Evolutionary conservation across 2,888 invertebrate species (phyloP).

Genomic region (Enchytraeus crypticus): DNA sequence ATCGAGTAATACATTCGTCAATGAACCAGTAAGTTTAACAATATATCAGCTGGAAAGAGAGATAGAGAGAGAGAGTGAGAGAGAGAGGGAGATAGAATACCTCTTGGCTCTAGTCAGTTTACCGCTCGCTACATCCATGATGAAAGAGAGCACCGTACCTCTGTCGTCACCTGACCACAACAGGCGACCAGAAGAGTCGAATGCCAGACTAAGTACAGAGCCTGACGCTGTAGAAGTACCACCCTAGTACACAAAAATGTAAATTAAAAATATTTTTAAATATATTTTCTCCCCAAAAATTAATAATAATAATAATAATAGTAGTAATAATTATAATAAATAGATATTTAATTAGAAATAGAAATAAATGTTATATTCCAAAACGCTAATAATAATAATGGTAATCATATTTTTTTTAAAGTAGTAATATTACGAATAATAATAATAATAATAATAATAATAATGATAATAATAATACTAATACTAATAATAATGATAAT

Average conservation of each 20-base stretch:
- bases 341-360: too few species aligned
- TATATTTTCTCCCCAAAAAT: too few species aligned
- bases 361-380: too few species aligned
- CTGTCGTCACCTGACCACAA: conserved; percentile 76
- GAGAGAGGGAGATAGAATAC: conserved; percentile 30
- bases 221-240: conserved; percentile 54
- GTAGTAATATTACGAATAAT: too few species aligned
- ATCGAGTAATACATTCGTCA: too few species aligned
- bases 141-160: conserved; percentile 64
- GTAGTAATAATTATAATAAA: too few species aligned
- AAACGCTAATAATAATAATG: too few species aligned
- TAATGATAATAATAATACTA: background rate
- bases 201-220: conserved; percentile 60
- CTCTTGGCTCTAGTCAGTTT: conserved; percentile 62
- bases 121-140: conserved; percentile 61
- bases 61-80: too few species aligned
- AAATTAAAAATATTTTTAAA: too few species aligned
- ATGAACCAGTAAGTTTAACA: background rate
- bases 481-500: too few species aligned
- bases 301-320: too few species aligned
- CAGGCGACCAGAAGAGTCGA: conserved; percentile 67
- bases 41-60: background rate
- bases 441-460: background rate
- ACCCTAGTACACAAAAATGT: conserved; percentile 36
- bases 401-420: too few species aligned